Conservation (phyloP, 2,113 vertebrate genomes). For the Vulpes lagopus region DNA sequence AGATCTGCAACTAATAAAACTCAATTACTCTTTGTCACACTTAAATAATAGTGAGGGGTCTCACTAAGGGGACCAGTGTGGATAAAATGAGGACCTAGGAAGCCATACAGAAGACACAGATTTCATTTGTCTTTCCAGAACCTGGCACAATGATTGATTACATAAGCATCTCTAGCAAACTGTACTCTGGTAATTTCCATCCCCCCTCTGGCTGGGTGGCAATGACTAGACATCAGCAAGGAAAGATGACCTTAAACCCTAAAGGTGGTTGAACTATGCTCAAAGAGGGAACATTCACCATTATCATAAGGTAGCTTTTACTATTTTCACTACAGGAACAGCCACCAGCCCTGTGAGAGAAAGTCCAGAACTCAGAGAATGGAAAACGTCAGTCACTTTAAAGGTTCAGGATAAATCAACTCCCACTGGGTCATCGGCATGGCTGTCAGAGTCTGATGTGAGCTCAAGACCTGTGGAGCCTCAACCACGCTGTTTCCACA, state of each 20-base stretch:
- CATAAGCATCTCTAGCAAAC: not conserved
- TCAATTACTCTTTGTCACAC: not conserved
- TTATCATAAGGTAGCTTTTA: not conserved
- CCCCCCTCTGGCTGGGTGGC: not conserved
- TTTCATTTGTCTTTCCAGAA: not conserved
- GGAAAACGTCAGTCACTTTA: constrained; percentile 57
- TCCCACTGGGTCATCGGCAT: not conserved
- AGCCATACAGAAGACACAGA: not conserved
- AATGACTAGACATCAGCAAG: not conserved
- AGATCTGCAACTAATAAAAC: not conserved
- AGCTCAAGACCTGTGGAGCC: not conserved
- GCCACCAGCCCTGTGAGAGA: constrained; percentile 28
- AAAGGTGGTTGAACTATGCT: not conserved
- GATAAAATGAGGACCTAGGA: not conserved
- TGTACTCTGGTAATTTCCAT: not conserved
- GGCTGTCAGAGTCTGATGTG: not conserved
- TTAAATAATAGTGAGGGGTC: not conserved
- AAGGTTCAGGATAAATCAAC: constrained; percentile 66
- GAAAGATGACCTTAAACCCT: not conserved
- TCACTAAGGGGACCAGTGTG: not conserved
- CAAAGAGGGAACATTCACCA: not conserved
- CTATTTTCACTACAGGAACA: constrained; percentile 60
- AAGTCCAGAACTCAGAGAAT: not conserved
- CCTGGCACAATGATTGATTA: not conserved
- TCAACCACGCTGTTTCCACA: constrained; percentile 52